Evolutionary conservation across 1,140 invertebrate genomes (phyloP).

Genomic region (Orchesella cincta): DNA sequence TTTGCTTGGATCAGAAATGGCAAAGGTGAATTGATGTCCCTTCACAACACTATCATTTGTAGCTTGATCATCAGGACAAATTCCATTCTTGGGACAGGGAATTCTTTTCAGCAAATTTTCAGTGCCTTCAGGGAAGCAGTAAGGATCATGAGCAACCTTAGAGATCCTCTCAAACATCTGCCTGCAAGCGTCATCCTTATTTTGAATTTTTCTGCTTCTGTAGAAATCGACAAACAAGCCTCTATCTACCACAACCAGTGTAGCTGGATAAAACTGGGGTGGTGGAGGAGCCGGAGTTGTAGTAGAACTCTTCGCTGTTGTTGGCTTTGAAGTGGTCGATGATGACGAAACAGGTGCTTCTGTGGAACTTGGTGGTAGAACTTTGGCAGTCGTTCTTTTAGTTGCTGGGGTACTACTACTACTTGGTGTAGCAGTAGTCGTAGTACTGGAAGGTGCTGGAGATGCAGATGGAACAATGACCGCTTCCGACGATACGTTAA

Average conservation of each 20-base stretch:
- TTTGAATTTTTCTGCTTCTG: conserved; percentile 67
- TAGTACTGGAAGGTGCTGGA: too few species aligned
- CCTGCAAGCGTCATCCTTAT: conserved; percentile 72
- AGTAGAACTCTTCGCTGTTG: conserved; percentile 1
- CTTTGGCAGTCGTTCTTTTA: too few species aligned
- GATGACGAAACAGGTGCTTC: too few species aligned
- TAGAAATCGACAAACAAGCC: conserved; percentile 86
- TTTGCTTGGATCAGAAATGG: conserved; percentile 81
- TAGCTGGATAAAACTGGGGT: conserved; percentile 69
- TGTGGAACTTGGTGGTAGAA: too few species aligned
- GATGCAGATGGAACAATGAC: too few species aligned
- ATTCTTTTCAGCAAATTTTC: conserved; percentile 84
- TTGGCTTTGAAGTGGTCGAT: conserved; percentile 25
- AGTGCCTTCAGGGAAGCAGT: conserved; percentile 74
- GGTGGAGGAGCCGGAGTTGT: conserved; percentile 55
- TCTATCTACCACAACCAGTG: conserved; percentile 82
- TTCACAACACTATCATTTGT: conserved; percentile 78
- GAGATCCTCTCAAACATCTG: conserved; percentile 83
- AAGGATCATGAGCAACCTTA: conserved; percentile 77
- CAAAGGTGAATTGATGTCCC: conserved; percentile 89
- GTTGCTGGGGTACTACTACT: too few species aligned
- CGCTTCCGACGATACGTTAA: too few species aligned
- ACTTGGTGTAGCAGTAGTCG: too few species aligned
- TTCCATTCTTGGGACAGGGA: conserved; percentile 73
- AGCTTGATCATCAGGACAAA: conserved; percentile 84